Conservation (phyloP, 2,797 vertebrate genomes). For the Chelmon rostratus region DNA sequence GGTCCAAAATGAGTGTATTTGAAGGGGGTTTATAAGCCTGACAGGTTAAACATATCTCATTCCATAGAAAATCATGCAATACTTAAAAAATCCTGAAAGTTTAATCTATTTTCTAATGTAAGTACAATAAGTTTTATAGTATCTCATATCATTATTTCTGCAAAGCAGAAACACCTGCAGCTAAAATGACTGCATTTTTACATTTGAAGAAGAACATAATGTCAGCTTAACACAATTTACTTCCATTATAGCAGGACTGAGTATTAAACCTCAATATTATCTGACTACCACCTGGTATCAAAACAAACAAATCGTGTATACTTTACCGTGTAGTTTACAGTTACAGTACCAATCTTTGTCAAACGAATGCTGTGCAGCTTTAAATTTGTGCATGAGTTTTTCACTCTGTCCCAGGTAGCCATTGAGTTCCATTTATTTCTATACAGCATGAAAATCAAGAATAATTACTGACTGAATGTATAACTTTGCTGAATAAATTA, state of each 20-base stretch:
- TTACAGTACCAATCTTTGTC: neutral
- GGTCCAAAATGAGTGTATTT: neutral
- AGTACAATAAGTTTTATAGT: no score
- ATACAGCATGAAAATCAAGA: no score
- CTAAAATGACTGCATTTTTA: neutral
- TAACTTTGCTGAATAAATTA: no score
- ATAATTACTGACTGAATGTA: no score
- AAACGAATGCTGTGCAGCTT: neutral
- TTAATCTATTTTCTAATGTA: no score
- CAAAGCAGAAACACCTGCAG: neutral
- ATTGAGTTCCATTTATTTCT: neutral
- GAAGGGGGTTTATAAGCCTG: neutral
- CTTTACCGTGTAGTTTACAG: neutral
- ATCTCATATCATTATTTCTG: no score
- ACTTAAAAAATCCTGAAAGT: neutral
- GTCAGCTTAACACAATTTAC: neutral
- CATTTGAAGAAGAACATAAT: neutral
- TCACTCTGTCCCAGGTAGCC: neutral
- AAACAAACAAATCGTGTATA: neutral
- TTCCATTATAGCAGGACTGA: neutral
- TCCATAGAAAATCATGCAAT: no score
- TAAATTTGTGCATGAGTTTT: neutral
- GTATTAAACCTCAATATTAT: neutral
- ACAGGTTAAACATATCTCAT: neutral
- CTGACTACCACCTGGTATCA: neutral